Percentiles rank a stretch among this genome's conserved stretches.
Evolutionary conservation across 2,888 invertebrate species (phyloP).

Genomic region (Empis stercorea): DNA sequence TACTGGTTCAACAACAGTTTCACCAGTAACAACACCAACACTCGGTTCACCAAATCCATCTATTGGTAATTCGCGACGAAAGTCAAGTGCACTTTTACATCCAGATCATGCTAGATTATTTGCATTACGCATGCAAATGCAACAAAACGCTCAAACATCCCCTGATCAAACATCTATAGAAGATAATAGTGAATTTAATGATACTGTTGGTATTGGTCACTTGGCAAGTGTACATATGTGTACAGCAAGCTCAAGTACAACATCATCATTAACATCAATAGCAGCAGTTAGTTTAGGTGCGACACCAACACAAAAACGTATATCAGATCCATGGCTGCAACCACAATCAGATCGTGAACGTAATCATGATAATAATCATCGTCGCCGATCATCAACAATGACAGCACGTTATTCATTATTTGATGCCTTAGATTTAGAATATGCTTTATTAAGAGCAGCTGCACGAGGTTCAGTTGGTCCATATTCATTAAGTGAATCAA

Average conservation of each 20-base stretch:
- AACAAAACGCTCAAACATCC: conserved; percentile 30
- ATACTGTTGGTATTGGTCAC: conserved; percentile 24
- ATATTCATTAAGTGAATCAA: conserved; percentile 54
- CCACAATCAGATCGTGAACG: conserved; percentile 33
- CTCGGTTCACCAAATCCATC: conserved; percentile 34
- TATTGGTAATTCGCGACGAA: conserved; percentile 34
- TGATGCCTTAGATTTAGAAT: conserved; percentile 58
- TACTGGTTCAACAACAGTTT: conserved; percentile 26
- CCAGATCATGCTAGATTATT: conserved; percentile 57
- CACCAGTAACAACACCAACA: conserved; percentile 33
- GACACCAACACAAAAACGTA: conserved; percentile 29
- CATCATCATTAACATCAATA: conserved; percentile 44
- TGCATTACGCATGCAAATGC: conserved; percentile 31
- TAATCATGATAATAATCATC: conserved; percentile 30
- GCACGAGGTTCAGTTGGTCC: conserved; percentile 60
- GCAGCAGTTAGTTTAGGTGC: conserved; percentile 35
- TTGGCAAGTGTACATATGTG: conserved; percentile 28
- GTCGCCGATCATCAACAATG: conserved; percentile 46
- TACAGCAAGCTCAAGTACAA: conserved; percentile 43
- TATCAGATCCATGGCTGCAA: conserved; percentile 37
- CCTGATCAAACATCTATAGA: conserved; percentile 35
- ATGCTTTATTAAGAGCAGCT: conserved; percentile 52
- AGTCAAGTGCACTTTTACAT: conserved; percentile 48
- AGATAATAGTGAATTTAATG: conserved; percentile 38
- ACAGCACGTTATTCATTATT: conserved; percentile 53